Conservation (phyloP, 2,888 invertebrate genomes). For the Sericinus montela region DNA sequence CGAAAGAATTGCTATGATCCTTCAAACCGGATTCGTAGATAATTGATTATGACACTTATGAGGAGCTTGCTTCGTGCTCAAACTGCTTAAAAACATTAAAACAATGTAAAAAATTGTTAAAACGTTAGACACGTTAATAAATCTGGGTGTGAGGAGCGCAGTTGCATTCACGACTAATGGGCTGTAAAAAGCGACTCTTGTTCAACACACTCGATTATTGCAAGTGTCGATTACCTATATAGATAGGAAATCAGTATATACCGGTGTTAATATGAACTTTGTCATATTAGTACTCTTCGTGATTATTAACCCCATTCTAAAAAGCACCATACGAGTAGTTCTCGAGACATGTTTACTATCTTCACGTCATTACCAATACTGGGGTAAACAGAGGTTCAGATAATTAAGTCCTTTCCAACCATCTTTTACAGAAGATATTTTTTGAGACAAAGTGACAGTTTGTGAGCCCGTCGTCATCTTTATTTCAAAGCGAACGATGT, state of each 20-base stretch:
- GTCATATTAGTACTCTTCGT: not conserved
- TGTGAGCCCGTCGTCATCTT: no score
- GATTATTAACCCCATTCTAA: no score
- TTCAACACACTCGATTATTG: slow-evolving; percentile 41
- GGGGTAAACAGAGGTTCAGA: no score
- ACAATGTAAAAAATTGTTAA: not conserved
- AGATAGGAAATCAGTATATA: slow-evolving; percentile 38
- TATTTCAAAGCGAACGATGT: no score
- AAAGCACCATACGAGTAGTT: no score
- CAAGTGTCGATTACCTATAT: slow-evolving; percentile 48
- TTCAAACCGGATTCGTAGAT: slow-evolving; percentile 6
- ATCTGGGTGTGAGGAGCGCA: not conserved
- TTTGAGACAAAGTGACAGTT: no score
- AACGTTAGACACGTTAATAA: not conserved
- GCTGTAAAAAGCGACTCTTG: not conserved
- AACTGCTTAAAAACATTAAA: not conserved
- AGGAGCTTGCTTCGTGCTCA: slow-evolving; percentile 4
- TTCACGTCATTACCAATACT: no score
- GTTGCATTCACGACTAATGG: slow-evolving; percentile 15
- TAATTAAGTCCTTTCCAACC: no score
- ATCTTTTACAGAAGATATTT: no score
- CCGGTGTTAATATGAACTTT: slow-evolving; percentile 17
- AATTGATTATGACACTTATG: slow-evolving; percentile 18
- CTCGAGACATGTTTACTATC: no score
- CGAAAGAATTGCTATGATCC: slow-evolving; percentile 8